phyloP scores from a whole-genome alignment of 2,888 invertebrate genomes.

The Luffia ferchaultella region DNA sequence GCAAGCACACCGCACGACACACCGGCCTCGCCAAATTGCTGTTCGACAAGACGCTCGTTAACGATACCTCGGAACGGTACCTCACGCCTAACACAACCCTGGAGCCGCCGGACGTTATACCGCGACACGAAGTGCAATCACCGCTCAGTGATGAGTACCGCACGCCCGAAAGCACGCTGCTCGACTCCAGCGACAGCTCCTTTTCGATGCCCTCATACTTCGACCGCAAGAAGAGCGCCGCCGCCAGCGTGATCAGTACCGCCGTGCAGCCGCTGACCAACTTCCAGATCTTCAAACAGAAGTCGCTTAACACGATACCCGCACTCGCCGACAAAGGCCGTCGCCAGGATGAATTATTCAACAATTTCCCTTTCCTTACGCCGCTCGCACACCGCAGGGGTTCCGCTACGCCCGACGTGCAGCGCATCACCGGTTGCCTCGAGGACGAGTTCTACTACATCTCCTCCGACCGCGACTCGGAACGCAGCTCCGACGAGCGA shows the following conservation, averaged over 20 bases:
- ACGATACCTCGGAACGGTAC: slow-evolving; percentile 36
- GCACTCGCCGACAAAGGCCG: slow-evolving; percentile 37
- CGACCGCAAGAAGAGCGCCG: slow-evolving; percentile 41
- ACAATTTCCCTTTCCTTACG: slow-evolving; percentile 65
- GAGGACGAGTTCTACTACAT: slow-evolving; percentile 59
- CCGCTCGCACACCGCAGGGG: slow-evolving; percentile 63
- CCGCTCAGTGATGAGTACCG: slow-evolving; percentile 2
- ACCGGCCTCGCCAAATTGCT: slow-evolving; percentile 28
- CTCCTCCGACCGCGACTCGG: slow-evolving; percentile 37
- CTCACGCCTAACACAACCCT: slow-evolving; percentile 44
- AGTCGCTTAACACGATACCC: slow-evolving; percentile 54
- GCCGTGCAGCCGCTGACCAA: slow-evolving; percentile 46
- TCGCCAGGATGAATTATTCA: slow-evolving; percentile 54
- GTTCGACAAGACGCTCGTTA: slow-evolving; percentile 28
- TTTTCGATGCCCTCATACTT: slow-evolving; percentile 58
- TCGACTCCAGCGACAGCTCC: slow-evolving; percentile 25
- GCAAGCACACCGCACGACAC: slow-evolving; percentile 27
- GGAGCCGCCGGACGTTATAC: slow-evolving; percentile 42
- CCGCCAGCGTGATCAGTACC: slow-evolving; percentile 32
- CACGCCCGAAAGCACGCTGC: slow-evolving; percentile 10
- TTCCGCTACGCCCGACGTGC: slow-evolving; percentile 33
- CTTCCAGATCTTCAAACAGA: slow-evolving; percentile 57
- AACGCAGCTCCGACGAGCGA: slow-evolving; percentile 23
- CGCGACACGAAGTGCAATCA: slow-evolving; percentile 23
- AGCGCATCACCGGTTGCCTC: slow-evolving; percentile 41